Percentiles rank a stretch among this genome's conserved stretches.
These are phyloP conservation scores for Hemicordylus capensis DNA, from an alignment of 2,113 vertebrate genomes.

Conservation along the genomic window DNA sequence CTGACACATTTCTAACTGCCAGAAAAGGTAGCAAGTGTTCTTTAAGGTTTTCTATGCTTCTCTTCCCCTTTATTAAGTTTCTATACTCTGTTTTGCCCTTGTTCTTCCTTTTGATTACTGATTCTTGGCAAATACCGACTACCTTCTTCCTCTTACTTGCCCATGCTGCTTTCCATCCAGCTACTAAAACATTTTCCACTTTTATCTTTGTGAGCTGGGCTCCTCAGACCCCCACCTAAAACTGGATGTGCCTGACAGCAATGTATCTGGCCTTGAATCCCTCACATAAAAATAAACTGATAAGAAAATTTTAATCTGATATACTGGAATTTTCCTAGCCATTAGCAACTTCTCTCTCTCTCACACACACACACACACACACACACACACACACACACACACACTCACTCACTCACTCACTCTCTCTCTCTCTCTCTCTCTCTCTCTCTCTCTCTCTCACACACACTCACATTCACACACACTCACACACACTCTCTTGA, in stretches of 20 bases:
- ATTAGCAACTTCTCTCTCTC: background rate
- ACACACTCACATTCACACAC: too few relatives aligned
- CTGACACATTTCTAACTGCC: constrained; percentile 36
- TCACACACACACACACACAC: too few relatives aligned
- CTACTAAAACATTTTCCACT: background rate
- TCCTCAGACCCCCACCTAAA: background rate
- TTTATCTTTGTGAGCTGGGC: constrained; percentile 7
- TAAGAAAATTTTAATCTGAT: background rate
- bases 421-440: too few relatives aligned
- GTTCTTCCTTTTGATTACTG: constrained; percentile 49
- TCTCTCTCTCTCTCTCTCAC: too few relatives aligned
- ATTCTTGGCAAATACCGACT: constrained; percentile 23
- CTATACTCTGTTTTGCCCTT: constrained; percentile 23
- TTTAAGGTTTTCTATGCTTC: background rate
- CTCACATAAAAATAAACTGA: constrained; percentile 16
- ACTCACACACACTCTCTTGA: too few relatives aligned
- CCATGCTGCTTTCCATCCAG: background rate
- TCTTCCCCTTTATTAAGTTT: constrained; percentile 23
- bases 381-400: too few relatives aligned
- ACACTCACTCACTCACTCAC: too few relatives aligned
- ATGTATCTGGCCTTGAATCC: background rate
- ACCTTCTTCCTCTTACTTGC: accelerated
- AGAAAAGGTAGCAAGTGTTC: constrained; percentile 1
- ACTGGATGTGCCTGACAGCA: constrained; percentile 27
- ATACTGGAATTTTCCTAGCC: background rate